A percentile compares a stretch with the other conserved stretches of the same genome.
phyloP scores from a whole-genome alignment of 2,113 vertebrate genomes.

The Amazona vittata region DNA sequence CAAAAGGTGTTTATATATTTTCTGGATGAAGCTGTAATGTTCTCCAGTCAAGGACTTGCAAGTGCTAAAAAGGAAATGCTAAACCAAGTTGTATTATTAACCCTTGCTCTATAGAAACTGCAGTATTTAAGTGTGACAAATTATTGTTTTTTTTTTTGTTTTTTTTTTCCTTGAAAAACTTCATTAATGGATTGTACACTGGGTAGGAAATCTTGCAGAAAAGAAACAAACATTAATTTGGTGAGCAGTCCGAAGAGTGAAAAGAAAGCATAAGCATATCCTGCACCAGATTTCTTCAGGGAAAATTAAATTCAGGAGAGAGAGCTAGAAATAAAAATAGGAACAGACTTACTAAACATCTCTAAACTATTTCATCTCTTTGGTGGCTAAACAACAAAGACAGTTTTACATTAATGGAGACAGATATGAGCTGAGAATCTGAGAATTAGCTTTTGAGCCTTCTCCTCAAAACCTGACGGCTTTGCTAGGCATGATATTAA shows the following conservation, averaged over 20 bases:
- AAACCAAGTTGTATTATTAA: background rate
- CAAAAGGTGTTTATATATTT: background rate
- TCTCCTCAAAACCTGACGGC: background rate
- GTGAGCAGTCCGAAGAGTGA: conserved; percentile 16
- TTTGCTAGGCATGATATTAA: background rate
- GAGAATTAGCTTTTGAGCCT: background rate
- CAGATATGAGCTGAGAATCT: background rate
- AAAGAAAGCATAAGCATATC: conserved; percentile 16
- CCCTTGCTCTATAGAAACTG: background rate
- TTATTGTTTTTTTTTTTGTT: background rate
- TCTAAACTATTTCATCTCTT: background rate
- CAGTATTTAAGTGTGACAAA: background rate
- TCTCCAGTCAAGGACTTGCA: background rate
- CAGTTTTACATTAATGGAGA: background rate
- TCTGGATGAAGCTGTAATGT: background rate
- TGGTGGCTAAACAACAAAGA: background rate
- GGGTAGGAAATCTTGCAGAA: background rate
- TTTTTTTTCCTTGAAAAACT: background rate
- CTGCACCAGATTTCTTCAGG: conserved; percentile 5
- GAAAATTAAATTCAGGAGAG: conserved; percentile 14
- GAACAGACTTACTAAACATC: background rate
- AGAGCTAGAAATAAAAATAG: conserved; percentile 28
- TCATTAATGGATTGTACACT: background rate
- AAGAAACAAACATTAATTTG: background rate
- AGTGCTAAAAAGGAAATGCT: background rate